Evolutionary conservation across 2,113 vertebrate genomes (phyloP).

Genomic region (Lepisosteus oculatus): DNA sequence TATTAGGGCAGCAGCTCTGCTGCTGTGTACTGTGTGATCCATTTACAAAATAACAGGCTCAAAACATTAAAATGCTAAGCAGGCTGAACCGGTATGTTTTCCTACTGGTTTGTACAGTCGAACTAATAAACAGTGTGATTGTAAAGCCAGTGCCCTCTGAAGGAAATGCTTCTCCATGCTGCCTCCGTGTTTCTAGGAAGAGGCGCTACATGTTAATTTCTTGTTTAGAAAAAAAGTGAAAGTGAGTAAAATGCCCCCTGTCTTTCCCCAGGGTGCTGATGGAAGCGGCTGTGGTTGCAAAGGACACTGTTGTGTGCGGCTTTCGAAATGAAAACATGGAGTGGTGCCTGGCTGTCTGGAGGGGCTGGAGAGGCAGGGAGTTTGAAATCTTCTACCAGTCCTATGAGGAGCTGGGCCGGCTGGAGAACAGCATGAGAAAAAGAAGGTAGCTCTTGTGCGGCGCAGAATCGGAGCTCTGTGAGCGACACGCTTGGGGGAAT

Average conservation of each 20-base stretch:
- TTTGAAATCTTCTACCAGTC: constrained; percentile 90
- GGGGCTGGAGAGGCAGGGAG: constrained; percentile 82
- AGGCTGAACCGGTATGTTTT: neutral
- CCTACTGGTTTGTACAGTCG: neutral
- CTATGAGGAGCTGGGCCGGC: constrained; percentile 80
- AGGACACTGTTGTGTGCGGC: constrained; percentile 87
- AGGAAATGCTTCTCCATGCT: constrained; percentile 36
- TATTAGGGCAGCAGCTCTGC: too few species aligned
- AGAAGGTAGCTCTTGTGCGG: constrained; percentile 71
- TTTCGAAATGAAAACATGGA: constrained; percentile 70
- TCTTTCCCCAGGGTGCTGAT: constrained; percentile 65
- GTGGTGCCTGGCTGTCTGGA: constrained; percentile 91
- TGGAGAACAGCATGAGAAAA: constrained; percentile 79
- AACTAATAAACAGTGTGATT: constrained; percentile 15
- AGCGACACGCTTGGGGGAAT: neutral
- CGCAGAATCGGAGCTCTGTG: constrained; percentile 33
- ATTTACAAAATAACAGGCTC: too few species aligned
- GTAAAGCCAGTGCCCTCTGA: constrained; percentile 25
- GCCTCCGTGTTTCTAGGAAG: constrained; percentile 41
- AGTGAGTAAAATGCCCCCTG: constrained; percentile 2
- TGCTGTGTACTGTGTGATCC: too few species aligned
- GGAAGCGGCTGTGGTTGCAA: constrained; percentile 78
- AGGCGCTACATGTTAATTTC: constrained; percentile 29
- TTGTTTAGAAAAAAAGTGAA: constrained; percentile 13
- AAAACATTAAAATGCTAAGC: too few species aligned